phyloP scores from a whole-genome alignment of 1,140 invertebrate genomes.

The Drosophila setifemur region DNA sequence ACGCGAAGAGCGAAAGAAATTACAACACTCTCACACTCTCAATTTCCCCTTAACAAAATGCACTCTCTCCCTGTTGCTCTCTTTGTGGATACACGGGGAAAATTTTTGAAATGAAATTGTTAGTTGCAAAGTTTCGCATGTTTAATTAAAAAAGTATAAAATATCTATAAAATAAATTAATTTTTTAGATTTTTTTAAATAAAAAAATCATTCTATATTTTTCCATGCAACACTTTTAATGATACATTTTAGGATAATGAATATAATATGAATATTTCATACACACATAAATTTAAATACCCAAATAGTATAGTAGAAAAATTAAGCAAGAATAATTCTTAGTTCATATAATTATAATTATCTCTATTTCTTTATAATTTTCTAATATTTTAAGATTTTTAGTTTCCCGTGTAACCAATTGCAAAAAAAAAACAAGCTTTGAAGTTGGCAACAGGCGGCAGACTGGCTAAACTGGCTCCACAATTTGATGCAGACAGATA shows the following conservation, averaged over 20 bases:
- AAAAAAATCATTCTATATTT: too few relatives aligned
- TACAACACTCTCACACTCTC: background rate
- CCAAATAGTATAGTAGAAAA: too few relatives aligned
- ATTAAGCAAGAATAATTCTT: too few relatives aligned
- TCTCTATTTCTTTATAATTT: too few relatives aligned
- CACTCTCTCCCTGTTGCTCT: background rate
- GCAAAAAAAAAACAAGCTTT: background rate
- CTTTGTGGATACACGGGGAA: background rate
- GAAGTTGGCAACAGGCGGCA: background rate
- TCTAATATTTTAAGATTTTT: background rate
- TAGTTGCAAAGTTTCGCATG: background rate
- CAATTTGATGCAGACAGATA: constrained; percentile 23
- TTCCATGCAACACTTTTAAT: too few relatives aligned
- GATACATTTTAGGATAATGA: too few relatives aligned
- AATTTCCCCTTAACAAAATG: background rate
- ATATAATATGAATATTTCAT: too few relatives aligned
- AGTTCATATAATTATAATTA: too few relatives aligned
- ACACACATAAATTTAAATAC: too few relatives aligned
- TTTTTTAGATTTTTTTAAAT: too few relatives aligned
- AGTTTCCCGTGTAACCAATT: background rate
- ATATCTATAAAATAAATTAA: too few relatives aligned
- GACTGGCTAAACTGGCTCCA: constrained; percentile 25
- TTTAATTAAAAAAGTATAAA: too few relatives aligned
- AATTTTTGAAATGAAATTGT: background rate
- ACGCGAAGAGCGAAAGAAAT: background rate